phyloP scores from a whole-genome alignment of 2,888 invertebrate genomes.

The Drosophila melanosoma region DNA sequence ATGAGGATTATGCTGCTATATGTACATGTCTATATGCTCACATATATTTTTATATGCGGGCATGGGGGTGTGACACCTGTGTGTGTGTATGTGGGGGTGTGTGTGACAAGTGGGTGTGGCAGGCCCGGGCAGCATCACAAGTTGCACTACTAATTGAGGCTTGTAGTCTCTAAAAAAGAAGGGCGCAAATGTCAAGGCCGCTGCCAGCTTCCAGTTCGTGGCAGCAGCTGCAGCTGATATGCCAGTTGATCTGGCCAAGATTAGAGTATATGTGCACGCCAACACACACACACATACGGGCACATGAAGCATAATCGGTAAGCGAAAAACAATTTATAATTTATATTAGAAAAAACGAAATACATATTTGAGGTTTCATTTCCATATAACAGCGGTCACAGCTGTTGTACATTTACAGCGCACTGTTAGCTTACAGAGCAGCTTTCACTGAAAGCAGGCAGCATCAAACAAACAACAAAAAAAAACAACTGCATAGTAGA shows the following conservation, averaged over 20 bases:
- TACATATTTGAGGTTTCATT: conserved; percentile 11
- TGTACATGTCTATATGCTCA: background rate
- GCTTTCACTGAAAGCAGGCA: conserved; percentile 58
- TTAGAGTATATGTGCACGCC: conserved; percentile 5
- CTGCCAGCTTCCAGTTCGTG: conserved; percentile 43
- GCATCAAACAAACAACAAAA: conserved; percentile 43
- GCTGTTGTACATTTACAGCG: conserved; percentile 55
- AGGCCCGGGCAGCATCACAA: conserved; percentile 65
- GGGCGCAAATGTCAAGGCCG: conserved; percentile 76
- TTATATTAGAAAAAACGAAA: conserved; percentile 20
- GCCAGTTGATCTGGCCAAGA: conserved; percentile 20
- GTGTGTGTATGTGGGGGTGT: conserved; percentile 25
- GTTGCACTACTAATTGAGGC: conserved; percentile 69
- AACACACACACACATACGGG: conserved; percentile 1
- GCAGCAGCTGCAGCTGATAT: conserved; percentile 29
- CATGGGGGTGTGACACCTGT: conserved; percentile 54
- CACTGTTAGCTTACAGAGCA: conserved; percentile 63
- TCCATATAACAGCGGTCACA: conserved; percentile 56
- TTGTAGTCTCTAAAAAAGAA: conserved; percentile 53
- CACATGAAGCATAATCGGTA: conserved; percentile 17
- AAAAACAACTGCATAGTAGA: conserved; percentile 31
- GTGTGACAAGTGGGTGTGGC: conserved; percentile 63
- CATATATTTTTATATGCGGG: conserved; percentile 2
- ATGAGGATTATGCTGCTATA: conserved; percentile 2
- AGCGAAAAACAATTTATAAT: conserved; percentile 35